A percentile compares a stretch with the other conserved stretches of the same genome.
Evolutionary conservation across 2,888 invertebrate species (phyloP).

Genomic region (Hemistola chrysoprasaria): DNA sequence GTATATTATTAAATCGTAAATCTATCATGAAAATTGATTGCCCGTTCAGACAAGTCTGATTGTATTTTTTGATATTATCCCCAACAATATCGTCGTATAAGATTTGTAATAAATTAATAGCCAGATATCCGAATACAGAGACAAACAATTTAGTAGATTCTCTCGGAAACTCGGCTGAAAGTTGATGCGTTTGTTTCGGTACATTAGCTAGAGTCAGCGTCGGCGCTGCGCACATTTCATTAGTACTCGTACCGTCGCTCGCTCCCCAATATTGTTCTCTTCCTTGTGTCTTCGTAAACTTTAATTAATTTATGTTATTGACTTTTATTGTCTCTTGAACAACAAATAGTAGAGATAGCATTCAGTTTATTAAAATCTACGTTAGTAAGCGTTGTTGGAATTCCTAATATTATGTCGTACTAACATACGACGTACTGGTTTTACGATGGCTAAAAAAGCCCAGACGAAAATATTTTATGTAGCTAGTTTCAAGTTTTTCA

Average conservation of each 20-base stretch:
- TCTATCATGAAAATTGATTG: constrained; percentile 3
- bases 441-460: constrained; percentile 5
- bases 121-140: constrained; percentile 16
- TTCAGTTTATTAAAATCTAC: constrained; percentile 18
- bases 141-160: constrained; percentile 29
- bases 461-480: constrained; percentile 16
- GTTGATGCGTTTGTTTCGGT: constrained; percentile 67
- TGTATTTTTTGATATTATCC: constrained; percentile 6
- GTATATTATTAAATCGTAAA: background rate
- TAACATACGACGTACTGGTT: too few species aligned
- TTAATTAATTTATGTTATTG: constrained; percentile 68
- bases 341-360: constrained; percentile 29
- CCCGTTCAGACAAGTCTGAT: constrained; percentile 6
- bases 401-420: background rate
- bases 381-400: background rate
- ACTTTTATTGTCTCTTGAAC: constrained; percentile 42
- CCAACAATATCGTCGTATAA: constrained; percentile 13
- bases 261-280: constrained; percentile 58
- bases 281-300: constrained; percentile 62
- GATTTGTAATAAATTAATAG: constrained; percentile 17
- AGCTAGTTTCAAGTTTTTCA: constrained; percentile 22
- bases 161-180: constrained; percentile 42
- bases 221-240: constrained; percentile 69
- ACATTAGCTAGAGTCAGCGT: constrained; percentile 57
- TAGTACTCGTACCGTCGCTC: constrained; percentile 52